Evolutionary conservation across 2,888 invertebrate species (phyloP).

Genomic region (Lucinisca nassula): DNA sequence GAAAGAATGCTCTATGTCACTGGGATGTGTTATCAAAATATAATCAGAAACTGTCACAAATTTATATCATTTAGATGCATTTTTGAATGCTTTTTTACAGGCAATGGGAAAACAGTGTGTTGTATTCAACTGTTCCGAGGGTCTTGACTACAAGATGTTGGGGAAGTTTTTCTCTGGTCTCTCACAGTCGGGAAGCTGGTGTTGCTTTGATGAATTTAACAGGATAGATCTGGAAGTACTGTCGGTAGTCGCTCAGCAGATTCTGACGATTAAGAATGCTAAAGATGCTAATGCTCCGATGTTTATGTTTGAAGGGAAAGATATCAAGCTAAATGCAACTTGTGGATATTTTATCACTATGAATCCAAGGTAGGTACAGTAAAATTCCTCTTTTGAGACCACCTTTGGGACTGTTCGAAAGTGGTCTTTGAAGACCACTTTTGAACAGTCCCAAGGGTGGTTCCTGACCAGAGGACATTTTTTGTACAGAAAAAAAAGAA

Average conservation of each 20-base stretch:
- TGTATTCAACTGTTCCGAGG: conserved; percentile 88
- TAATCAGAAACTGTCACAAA: too few species aligned
- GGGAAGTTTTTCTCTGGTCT: conserved; percentile 88
- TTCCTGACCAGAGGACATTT: too few species aligned
- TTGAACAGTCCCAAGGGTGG: too few species aligned
- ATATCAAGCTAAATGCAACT: conserved; percentile 87
- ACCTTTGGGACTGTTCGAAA: too few species aligned
- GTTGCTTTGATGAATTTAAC: conserved; percentile 88
- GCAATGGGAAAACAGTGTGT: conserved; percentile 88
- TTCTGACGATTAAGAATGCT: conserved; percentile 87
- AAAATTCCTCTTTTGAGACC: too few species aligned
- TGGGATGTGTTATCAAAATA: too few species aligned
- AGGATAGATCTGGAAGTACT: conserved; percentile 88
- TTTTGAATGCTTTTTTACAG: conserved; percentile 78
- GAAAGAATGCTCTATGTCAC: too few species aligned
- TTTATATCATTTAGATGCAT: too few species aligned
- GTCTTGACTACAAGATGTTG: conserved; percentile 87
- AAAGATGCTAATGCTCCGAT: conserved; percentile 85
- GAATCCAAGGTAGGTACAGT: conserved; percentile 86
- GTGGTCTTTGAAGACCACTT: too few species aligned
- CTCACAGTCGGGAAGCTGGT: conserved; percentile 88
- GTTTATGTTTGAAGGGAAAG: conserved; percentile 87
- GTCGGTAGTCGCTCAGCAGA: conserved; percentile 88
- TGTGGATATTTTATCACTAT: conserved; percentile 88
- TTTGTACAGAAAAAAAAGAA: too few species aligned